Evolutionary conservation across 2,113 vertebrate species (phyloP).

Genomic region (Grus americana): DNA sequence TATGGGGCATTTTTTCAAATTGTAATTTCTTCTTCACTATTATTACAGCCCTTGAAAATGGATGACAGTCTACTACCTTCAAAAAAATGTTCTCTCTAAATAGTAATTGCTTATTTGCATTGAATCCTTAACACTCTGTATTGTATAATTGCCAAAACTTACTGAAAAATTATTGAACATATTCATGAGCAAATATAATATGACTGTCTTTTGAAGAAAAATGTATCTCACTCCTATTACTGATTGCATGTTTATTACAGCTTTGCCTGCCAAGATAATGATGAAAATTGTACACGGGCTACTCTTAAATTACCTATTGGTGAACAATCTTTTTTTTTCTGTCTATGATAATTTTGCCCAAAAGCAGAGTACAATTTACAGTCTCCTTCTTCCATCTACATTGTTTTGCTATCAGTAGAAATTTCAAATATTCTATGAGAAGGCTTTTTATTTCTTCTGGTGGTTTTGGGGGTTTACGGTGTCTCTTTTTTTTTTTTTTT

Average conservation of each 20-base stretch:
- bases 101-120: constrained; percentile 50
- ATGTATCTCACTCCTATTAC: constrained; percentile 22
- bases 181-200: constrained; percentile 48
- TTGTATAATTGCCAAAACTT: constrained; percentile 3
- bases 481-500: not conserved
- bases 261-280: constrained; percentile 46
- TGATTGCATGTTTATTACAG: constrained; percentile 53
- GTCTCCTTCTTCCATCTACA: not conserved
- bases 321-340: constrained; percentile 21
- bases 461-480: no score
- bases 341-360: constrained; percentile 34
- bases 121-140: constrained; percentile 2
- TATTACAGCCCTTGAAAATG: constrained; percentile 19
- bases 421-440: not conserved
- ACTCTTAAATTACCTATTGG: constrained; percentile 47
- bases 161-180: constrained; percentile 27
- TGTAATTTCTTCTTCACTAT: not conserved
- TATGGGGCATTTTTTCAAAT: not conserved
- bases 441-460: not conserved
- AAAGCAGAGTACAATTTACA: constrained; percentile 19
- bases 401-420: not conserved
- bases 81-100: constrained; percentile 33
- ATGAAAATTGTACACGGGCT: constrained; percentile 21
- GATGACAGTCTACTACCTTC: not conserved
- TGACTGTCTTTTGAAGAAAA: not conserved